phyloP scores from a whole-genome alignment of 2,797 vertebrate species.

The Myotis pilosus region DNA sequence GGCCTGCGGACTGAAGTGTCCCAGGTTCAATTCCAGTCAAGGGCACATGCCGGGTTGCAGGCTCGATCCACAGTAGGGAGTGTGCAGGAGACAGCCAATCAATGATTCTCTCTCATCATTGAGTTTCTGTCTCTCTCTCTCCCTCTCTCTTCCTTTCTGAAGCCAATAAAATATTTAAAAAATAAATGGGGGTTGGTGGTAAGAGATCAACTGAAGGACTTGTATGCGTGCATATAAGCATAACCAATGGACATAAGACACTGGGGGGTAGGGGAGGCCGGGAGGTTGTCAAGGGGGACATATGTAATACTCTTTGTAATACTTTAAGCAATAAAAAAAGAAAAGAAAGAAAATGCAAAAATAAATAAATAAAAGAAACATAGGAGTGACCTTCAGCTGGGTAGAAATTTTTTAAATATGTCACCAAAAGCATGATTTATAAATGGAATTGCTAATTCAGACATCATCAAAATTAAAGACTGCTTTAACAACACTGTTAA shows the following conservation, averaged over 20 bases:
- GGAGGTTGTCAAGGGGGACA: too few relatives aligned
- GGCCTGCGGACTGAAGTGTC: too few relatives aligned
- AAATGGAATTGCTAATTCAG: not conserved
- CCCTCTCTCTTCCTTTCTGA: not conserved
- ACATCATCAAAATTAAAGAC: not conserved
- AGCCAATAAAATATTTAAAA: not conserved
- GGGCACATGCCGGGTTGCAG: too few relatives aligned
- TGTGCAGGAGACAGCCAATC: not conserved
- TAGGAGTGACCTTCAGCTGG: not conserved
- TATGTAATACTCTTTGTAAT: too few relatives aligned
- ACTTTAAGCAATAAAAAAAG: too few relatives aligned
- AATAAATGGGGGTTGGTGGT: not conserved
- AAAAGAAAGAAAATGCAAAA: not conserved
- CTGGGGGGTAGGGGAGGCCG: too few relatives aligned
- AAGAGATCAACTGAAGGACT: too few relatives aligned
- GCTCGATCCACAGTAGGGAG: too few relatives aligned
- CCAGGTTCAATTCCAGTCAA: too few relatives aligned
- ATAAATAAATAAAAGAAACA: not conserved
- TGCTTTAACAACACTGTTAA: not conserved
- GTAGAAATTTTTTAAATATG: not conserved
- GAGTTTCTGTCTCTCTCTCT: not conserved
- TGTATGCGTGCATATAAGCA: too few relatives aligned
- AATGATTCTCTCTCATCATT: not conserved
- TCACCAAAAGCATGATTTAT: not conserved
- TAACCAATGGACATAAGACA: too few relatives aligned